Base-by-base conservation (phyloP, 2,797 vertebrate species). In the Anas bahamensis region DNA sequence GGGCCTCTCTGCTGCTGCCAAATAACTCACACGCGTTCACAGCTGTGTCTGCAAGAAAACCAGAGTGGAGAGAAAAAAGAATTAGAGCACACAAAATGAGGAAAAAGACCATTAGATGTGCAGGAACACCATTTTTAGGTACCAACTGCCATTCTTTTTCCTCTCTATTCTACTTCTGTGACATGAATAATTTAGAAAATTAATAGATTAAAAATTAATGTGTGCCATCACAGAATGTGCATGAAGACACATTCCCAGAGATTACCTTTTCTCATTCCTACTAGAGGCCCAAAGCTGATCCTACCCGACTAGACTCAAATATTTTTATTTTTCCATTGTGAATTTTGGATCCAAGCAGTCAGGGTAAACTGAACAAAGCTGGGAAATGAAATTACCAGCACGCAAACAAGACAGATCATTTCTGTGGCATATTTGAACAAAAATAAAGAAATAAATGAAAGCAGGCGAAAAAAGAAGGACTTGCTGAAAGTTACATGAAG, bases 151-250 rank as follows among this genome's bases (percentile, higher is more conserved):
- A 46, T 83, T 87, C 56, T 55, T 77, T 82, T 73, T 76, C 64
- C 28, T 55, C 79, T 80, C 72, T 71, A 57, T 74, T 91, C 86
- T 69, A 84, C 79, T 95, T 71, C 83, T 88, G 83, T 63, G 72
- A 19, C 13, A 95, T 91, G 18, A 96, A 96, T 94, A 96, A 95
- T 94, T 94, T 88, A 95, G 77, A 94, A 91, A 96, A 96, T 93
- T 95, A 95, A 94, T 91, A 74, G 71, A 95, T 95, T 93, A 96
- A 96, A 96, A 95, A 91, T 94, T 95, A 91, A 96, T 94, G 82
- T 29, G 35, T 55, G 33, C 41, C 65, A 77, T 18, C 86, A 77
- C 53, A 71, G 71, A 84, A 75, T 35, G 44, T 82, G 23, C 55
- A 72, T 65, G 64, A 79, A 86, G 81, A 82, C 37, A 83, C 52